Conservation (phyloP, 2,797 vertebrate genomes). For the Rhinophrynus dorsalis region DNA sequence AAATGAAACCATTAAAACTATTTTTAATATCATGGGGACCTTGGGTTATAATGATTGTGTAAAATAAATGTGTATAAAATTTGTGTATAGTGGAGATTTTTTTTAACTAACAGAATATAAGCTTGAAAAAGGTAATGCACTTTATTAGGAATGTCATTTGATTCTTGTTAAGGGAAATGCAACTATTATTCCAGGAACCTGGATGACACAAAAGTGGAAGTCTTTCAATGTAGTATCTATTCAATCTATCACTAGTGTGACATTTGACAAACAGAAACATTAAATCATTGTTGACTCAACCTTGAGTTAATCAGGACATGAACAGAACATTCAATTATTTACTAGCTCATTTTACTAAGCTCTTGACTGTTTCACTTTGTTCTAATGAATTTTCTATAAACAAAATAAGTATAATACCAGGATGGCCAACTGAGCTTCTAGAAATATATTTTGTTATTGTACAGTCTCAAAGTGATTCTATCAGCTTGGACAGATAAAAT, state of each 20-base stretch:
- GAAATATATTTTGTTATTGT: too few species aligned
- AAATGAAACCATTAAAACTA: too few species aligned
- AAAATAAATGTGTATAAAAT: too few species aligned
- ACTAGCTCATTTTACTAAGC: constrained; percentile 32
- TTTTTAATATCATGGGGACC: too few species aligned
- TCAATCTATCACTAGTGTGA: constrained; percentile 41
- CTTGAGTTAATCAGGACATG: constrained; percentile 49
- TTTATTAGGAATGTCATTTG: too few species aligned
- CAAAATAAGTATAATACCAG: neutral
- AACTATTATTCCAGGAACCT: constrained; percentile 3
- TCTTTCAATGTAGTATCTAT: constrained; percentile 37
- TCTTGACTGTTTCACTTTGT: constrained; percentile 23
- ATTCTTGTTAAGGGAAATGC: neutral
- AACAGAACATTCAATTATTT: constrained; percentile 51
- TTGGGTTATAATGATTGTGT: too few species aligned
- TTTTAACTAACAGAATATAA: too few species aligned
- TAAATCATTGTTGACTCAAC: constrained; percentile 49
- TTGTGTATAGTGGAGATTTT: too few species aligned
- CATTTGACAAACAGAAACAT: constrained; percentile 48
- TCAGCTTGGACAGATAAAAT: too few species aligned
- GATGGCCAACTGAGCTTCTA: neutral
- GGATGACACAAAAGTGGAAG: constrained; percentile 46
- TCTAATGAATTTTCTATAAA: constrained; percentile 18
- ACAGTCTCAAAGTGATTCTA: too few species aligned
- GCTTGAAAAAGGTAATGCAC: too few species aligned